A percentile compares a stretch with the other conserved stretches of the same genome.
Conservation (phyloP, 2,797 vertebrate species). For the Coranthus polyacanthus region DNA sequence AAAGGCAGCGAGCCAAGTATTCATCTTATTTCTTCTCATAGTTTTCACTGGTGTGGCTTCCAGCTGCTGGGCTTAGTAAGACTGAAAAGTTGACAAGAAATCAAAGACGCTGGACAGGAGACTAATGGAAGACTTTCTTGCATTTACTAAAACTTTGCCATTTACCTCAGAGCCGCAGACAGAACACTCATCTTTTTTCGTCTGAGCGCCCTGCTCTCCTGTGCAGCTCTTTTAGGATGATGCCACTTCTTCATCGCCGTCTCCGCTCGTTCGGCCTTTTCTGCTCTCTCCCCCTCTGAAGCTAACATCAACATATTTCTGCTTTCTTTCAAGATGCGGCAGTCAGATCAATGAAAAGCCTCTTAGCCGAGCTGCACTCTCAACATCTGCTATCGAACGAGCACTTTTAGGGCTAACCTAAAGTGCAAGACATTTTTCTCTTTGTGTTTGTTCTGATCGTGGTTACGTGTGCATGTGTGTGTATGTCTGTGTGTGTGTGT, state of each 20-base stretch:
- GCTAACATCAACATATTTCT: slow-evolving; percentile 57
- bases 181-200: neutral
- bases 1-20: neutral
- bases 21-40: neutral
- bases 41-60: neutral
- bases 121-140: slow-evolving; percentile 9
- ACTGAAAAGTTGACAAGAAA: neutral
- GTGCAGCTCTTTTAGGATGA: slow-evolving; percentile 9
- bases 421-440: slow-evolving; percentile 41
- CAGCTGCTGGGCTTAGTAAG: neutral
- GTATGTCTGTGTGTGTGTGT: too few species aligned
- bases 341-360: slow-evolving; percentile 68
- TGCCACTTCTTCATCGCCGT: slow-evolving; percentile 15
- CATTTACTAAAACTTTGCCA: neutral
- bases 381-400: slow-evolving; percentile 60
- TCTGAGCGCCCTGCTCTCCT: slow-evolving; percentile 9
- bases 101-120: neutral
- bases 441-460: slow-evolving; percentile 8
- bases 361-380: slow-evolving; percentile 56
- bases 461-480: too few species aligned
- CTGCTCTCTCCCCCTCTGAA: slow-evolving; percentile 26
- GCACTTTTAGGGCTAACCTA: slow-evolving; percentile 51
- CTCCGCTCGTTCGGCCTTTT: slow-evolving; percentile 12
- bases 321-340: slow-evolving; percentile 57
- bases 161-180: slow-evolving; percentile 1